These are phyloP conservation scores for Neoascia interrupta DNA, from an alignment of 2,888 invertebrate genomes.

Conservation along the genomic window DNA sequence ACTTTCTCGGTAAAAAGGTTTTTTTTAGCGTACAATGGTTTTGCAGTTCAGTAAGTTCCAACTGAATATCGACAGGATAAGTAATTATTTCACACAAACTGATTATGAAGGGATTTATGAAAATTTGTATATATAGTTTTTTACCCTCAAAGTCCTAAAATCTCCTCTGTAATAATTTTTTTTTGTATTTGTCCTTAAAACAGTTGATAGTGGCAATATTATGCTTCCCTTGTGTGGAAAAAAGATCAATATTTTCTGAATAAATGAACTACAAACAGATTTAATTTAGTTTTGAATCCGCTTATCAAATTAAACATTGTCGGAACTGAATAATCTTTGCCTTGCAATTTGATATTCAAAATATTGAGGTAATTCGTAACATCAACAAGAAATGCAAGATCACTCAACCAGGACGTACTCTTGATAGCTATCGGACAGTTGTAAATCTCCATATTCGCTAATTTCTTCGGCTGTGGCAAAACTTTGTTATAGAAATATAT, in stretches of 20 bases:
- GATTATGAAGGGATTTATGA: slow-evolving; percentile 1
- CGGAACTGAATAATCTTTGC: background rate
- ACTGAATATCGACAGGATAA: slow-evolving; percentile 6
- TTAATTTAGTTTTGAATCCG: slow-evolving; percentile 12
- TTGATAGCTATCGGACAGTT: no score
- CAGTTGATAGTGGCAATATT: background rate
- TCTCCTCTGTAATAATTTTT: background rate
- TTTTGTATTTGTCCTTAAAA: background rate
- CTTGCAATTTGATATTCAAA: slow-evolving; percentile 4
- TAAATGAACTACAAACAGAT: slow-evolving; percentile 6
- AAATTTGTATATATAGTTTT: background rate
- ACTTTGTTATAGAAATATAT: no score
- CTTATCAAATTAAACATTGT: slow-evolving; percentile 8
- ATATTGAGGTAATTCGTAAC: slow-evolving; percentile 5
- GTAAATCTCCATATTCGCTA: no score
- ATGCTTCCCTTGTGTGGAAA: background rate
- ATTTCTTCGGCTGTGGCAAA: no score
- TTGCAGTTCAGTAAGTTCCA: background rate
- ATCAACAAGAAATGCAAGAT: slow-evolving; percentile 15
- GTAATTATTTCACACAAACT: background rate
- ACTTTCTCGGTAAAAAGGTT: no score
- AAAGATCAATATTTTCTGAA: background rate
- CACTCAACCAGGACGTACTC: slow-evolving; percentile 7
- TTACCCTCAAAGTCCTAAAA: background rate
- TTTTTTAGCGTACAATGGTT: no score